phyloP scores from a whole-genome alignment of 1,140 invertebrate species.

The Tetragnatha versicolor region DNA sequence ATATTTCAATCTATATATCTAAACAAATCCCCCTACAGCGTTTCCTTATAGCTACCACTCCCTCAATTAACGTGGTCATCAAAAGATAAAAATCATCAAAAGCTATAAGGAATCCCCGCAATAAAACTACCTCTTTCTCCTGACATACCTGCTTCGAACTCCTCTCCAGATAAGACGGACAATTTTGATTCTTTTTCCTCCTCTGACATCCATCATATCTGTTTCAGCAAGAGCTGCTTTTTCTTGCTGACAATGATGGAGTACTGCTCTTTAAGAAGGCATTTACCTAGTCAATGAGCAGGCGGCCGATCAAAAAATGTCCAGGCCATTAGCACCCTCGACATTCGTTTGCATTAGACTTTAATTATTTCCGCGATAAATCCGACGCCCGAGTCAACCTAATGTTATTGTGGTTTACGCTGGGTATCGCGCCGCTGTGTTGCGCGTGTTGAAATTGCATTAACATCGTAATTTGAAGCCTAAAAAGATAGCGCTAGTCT shows the following conservation, averaged over 20 bases:
- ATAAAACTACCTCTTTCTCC: background rate
- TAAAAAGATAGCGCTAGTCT: no score
- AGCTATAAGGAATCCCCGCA: conserved; percentile 1
- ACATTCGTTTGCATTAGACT: conserved; percentile 16
- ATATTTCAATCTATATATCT: background rate
- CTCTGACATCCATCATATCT: background rate
- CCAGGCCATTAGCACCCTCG: background rate
- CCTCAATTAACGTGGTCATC: background rate
- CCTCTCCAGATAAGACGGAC: background rate
- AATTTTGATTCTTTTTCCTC: background rate
- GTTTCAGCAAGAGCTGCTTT: background rate
- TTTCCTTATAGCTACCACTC: background rate
- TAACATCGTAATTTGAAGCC: background rate
- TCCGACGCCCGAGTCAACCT: background rate
- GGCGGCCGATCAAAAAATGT: background rate
- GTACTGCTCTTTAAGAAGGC: background rate
- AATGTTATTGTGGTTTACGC: background rate
- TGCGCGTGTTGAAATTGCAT: background rate
- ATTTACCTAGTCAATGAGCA: conserved; percentile 15
- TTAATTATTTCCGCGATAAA: conserved; percentile 15
- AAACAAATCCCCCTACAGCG: background rate
- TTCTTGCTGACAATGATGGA: background rate
- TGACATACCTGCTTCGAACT: background rate
- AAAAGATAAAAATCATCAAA: background rate
- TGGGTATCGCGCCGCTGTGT: background rate